Evolutionary conservation across 2,113 vertebrate genomes (phyloP).

Genomic region (Sebastes schlegelii): DNA sequence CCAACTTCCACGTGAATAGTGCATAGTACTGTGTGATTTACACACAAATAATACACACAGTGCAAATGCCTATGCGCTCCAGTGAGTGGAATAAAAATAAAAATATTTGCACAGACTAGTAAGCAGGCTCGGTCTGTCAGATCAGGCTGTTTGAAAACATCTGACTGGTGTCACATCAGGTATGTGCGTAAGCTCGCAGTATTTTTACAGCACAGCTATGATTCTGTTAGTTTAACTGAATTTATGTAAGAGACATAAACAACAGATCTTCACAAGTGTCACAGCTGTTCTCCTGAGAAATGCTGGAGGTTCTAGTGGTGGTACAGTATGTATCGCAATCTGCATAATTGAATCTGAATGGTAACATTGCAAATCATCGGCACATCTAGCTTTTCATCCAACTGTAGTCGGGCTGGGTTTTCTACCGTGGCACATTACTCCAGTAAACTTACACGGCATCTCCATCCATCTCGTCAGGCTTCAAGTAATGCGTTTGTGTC

Average conservation of each 20-base stretch:
- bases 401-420: background rate
- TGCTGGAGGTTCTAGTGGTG: background rate
- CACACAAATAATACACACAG: background rate
- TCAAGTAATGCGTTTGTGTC: too few relatives aligned
- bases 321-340: background rate
- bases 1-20: constrained; percentile 6
- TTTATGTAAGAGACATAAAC: constrained; percentile 19
- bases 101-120: constrained; percentile 17
- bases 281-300: constrained; percentile 1
- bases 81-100: constrained; percentile 21
- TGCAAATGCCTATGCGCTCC: constrained; percentile 8
- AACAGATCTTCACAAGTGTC: constrained; percentile 20
- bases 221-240: constrained; percentile 28
- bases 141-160: constrained; percentile 40
- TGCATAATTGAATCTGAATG: constrained; percentile 1
- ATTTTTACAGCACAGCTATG: background rate
- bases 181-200: constrained; percentile 15
- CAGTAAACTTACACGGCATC: too few relatives aligned
- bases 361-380: background rate
- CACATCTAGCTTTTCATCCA: background rate
- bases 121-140: constrained; percentile 34
- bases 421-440: too few relatives aligned
- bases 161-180: constrained; percentile 26
- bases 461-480: too few relatives aligned
- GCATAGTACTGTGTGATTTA: constrained; percentile 8